A percentile compares a stretch with the other conserved stretches of the same genome.
Evolutionary conservation across 2,113 vertebrate genomes (phyloP).

Genomic region (Sporophila hypoxantha): DNA sequence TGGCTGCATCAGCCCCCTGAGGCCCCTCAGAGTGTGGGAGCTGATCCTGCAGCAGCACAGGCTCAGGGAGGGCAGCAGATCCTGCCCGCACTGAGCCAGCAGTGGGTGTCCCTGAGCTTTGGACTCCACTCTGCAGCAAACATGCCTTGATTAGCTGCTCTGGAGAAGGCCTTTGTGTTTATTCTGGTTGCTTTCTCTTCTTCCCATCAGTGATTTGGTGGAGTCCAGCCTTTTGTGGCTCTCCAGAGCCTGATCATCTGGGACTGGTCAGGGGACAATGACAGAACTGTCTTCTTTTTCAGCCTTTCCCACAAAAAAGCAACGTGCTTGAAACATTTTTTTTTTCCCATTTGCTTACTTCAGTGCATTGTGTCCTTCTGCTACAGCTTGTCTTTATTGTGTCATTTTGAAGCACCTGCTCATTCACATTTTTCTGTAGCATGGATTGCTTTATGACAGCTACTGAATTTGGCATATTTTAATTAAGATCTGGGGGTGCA

Average conservation of each 20-base stretch:
- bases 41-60: not conserved
- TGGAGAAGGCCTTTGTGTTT: constrained; percentile 27
- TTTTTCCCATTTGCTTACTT: not conserved
- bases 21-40: not conserved
- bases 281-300: constrained; percentile 76
- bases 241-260: constrained; percentile 63
- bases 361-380: constrained; percentile 38
- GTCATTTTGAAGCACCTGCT: constrained; percentile 8
- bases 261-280: constrained; percentile 75
- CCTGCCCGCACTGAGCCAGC: not conserved
- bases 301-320: constrained; percentile 60
- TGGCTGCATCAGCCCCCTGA: not conserved
- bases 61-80: not conserved
- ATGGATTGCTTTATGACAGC: not conserved
- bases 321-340: constrained; percentile 28
- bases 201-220: constrained; percentile 46
- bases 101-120: not conserved
- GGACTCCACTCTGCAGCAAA: not conserved
- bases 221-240: constrained; percentile 31
- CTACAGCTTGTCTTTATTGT: not conserved
- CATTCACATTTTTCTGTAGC: not conserved
- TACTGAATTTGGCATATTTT: not conserved
- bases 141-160: constrained; percentile 32
- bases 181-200: constrained; percentile 62
- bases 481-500: not conserved